Percentiles rank a stretch among this genome's conserved stretches.
Evolutionary conservation across 1,140 invertebrate genomes (phyloP).

Genomic region (Bombus pascuorum): DNA sequence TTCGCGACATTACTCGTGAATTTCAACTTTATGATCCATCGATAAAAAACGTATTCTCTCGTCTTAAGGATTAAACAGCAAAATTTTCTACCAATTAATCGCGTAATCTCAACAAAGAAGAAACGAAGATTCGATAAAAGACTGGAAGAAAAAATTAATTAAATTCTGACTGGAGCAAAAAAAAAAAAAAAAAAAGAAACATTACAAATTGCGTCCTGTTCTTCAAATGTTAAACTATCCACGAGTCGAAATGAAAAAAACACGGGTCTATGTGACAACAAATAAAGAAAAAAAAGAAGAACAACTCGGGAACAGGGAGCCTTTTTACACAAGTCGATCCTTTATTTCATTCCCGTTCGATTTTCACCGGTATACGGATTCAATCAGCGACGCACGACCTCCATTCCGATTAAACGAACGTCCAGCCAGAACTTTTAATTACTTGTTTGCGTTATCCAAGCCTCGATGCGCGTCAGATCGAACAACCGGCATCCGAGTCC

Average conservation of each 20-base stretch:
- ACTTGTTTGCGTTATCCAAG: constrained; percentile 38
- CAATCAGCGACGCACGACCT: constrained; percentile 29
- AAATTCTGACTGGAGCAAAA: not conserved
- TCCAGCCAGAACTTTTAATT: constrained; percentile 41
- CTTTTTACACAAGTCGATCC: not conserved
- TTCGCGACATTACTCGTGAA: not conserved
- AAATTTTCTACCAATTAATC: not conserved
- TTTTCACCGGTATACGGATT: constrained; percentile 16
- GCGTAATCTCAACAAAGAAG: not conserved
- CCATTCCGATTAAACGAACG: not conserved
- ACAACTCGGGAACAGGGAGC: not conserved
- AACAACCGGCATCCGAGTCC: not conserved
- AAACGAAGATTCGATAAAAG: not conserved
- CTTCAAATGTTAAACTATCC: not conserved
- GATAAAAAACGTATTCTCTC: not conserved
- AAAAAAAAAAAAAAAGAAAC: not conserved
- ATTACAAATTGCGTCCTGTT: not conserved
- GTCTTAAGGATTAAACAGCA: not conserved
- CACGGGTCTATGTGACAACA: not conserved
- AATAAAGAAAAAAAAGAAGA: not conserved
- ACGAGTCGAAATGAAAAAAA: not conserved
- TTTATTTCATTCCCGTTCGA: constrained; percentile 6
- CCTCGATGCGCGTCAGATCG: not conserved
- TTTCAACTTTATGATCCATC: not conserved
- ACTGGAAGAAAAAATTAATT: not conserved